These are phyloP conservation scores for Tricholauxania praeusta DNA, from an alignment of 2,888 invertebrate genomes.

Conservation along the genomic window DNA sequence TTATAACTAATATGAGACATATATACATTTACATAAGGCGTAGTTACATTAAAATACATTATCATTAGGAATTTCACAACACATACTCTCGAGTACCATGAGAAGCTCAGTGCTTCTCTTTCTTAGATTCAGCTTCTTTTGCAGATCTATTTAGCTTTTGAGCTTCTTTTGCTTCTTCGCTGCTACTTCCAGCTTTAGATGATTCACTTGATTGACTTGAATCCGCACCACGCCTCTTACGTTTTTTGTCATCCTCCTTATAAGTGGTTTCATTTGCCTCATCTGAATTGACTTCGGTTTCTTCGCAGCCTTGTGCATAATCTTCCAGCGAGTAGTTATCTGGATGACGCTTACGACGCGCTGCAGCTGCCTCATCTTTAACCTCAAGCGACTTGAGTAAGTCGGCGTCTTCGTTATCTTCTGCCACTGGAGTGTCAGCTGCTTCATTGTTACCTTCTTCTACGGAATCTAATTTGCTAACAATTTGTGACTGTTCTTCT, in stretches of 20 bases:
- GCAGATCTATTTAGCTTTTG: not conserved
- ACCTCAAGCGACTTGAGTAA: too few relatives aligned
- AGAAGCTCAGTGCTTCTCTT: not conserved
- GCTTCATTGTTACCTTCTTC: not conserved
- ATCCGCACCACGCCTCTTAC: conserved; percentile 25
- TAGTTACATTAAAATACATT: too few relatives aligned
- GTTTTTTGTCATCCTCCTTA: conserved; percentile 36
- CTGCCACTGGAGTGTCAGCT: too few relatives aligned
- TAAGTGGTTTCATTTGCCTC: conserved; percentile 56
- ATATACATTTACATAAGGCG: too few relatives aligned
- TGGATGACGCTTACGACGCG: not conserved
- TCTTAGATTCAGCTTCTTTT: not conserved
- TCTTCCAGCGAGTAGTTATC: conserved; percentile 50
- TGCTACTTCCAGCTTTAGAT: not conserved
- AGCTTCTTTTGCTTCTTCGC: not conserved
- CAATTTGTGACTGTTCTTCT: conserved; percentile 11
- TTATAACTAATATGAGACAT: too few relatives aligned
- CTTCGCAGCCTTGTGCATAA: conserved; percentile 59
- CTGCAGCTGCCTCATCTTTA: too few relatives aligned
- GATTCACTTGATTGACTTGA: not conserved
- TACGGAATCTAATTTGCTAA: not conserved
- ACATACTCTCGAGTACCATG: too few relatives aligned
- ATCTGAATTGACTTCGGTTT: conserved; percentile 52
- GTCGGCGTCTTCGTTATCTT: too few relatives aligned
- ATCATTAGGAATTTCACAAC: too few relatives aligned